Evolutionary conservation across 2,888 invertebrate species (phyloP).

Genomic region (Sthenelais limicola): DNA sequence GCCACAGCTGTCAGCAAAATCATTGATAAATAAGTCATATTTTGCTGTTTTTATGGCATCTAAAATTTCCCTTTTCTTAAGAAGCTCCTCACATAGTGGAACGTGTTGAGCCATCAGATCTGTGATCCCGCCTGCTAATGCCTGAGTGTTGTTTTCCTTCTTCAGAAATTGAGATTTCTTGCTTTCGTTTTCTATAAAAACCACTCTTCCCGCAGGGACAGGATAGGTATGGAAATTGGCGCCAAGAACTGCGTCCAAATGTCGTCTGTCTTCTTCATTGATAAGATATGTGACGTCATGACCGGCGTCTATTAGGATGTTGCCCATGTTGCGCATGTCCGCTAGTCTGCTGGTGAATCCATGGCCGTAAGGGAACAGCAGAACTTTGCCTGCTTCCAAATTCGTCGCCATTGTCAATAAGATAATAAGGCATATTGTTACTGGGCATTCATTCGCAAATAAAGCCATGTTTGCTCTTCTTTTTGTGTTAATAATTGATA

Average conservation of each 20-base stretch:
- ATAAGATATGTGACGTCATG: constrained; percentile 16
- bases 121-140: neutral
- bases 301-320: constrained; percentile 15
- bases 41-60: neutral
- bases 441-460: too few relatives aligned
- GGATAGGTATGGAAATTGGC: neutral
- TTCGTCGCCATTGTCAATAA: too few relatives aligned
- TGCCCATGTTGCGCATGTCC: constrained; percentile 33
- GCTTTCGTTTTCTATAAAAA: neutral
- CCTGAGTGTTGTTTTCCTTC: neutral
- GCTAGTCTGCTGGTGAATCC: constrained; percentile 18
- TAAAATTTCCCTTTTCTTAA: neutral
- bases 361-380: constrained; percentile 4
- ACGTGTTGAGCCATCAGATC: neutral
- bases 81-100: constrained; percentile 1
- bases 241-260: neutral
- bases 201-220: neutral
- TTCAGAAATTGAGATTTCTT: neutral
- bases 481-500: too few relatives aligned
- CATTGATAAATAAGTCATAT: constrained; percentile 27
- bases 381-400: constrained; percentile 10
- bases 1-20: constrained; percentile 16
- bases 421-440: too few relatives aligned
- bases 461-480: too few relatives aligned
- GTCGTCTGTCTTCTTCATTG: neutral